Conservation (phyloP, 2,888 invertebrate species). For the Rhaphigaster nebulosa region DNA sequence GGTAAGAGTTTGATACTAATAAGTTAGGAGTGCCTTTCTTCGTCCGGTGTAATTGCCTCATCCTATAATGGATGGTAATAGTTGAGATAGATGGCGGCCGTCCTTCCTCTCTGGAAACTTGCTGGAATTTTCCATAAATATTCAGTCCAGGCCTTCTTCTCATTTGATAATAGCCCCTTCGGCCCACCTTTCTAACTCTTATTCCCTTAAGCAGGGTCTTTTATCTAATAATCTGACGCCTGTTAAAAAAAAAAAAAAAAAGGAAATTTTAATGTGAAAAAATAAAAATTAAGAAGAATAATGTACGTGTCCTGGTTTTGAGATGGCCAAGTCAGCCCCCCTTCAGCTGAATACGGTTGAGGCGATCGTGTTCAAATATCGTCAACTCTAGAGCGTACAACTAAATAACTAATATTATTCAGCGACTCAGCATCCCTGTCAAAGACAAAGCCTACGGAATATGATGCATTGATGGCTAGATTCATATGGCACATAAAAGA, state of each 20-base stretch:
- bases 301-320: not conserved
- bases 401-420: not conserved
- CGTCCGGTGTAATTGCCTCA: not conserved
- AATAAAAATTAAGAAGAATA: not conserved
- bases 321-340: not conserved
- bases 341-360: not conserved
- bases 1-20: not conserved
- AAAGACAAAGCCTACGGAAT: no score
- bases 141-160: constrained; percentile 2
- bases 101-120: not conserved
- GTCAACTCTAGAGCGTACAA: not conserved
- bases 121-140: constrained; percentile 26
- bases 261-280: not conserved
- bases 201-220: not conserved
- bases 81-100: constrained; percentile 11
- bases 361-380: no score
- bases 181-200: constrained; percentile 1
- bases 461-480: no score
- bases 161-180: constrained; percentile 4
- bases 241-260: not conserved
- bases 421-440: not conserved
- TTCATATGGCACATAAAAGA: no score
- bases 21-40: constrained; percentile 11
- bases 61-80: constrained; percentile 11
- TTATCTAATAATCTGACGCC: not conserved